Percentiles rank a stretch among this genome's conserved stretches.
These are phyloP conservation scores for Spea hammondii DNA, from an alignment of 2,797 vertebrate genomes.

Conservation along the genomic window DNA sequence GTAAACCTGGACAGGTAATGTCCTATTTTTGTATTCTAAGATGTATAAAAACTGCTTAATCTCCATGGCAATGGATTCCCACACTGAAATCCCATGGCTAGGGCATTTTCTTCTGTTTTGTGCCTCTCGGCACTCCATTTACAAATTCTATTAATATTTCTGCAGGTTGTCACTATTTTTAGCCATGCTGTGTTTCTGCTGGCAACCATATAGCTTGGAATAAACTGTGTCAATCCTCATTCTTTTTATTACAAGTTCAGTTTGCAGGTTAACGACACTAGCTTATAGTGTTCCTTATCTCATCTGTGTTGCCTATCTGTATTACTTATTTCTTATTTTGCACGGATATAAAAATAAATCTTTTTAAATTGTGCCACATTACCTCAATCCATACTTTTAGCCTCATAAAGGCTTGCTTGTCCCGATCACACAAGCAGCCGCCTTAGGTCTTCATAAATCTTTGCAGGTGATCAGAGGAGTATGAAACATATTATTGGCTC, in stretches of 20 bases:
- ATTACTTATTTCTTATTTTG: no score
- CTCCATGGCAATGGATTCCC: conserved; percentile 53
- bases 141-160: conserved; percentile 45
- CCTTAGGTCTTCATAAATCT: no score
- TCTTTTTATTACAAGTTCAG: conserved; percentile 12
- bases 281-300: no score
- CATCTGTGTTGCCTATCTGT: no score
- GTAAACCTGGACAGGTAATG: conserved; percentile 28
- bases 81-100: conserved; percentile 47
- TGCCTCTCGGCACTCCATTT: conserved; percentile 30
- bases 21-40: conserved; percentile 29
- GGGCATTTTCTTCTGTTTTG: conserved; percentile 52
- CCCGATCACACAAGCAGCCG: no score
- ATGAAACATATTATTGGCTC: no score
- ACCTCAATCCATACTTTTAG: no score
- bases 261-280: no score
- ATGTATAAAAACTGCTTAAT: conserved; percentile 49
- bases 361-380: no score
- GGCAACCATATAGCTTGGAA: conserved; percentile 23
- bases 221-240: conserved; percentile 15
- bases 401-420: no score
- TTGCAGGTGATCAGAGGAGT: no score
- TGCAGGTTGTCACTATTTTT: conserved; percentile 35
- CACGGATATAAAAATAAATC: no score
- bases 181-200: conserved; percentile 17